phyloP scores from a whole-genome alignment of 1,140 invertebrate species.

The Probaryconus sp. region DNA sequence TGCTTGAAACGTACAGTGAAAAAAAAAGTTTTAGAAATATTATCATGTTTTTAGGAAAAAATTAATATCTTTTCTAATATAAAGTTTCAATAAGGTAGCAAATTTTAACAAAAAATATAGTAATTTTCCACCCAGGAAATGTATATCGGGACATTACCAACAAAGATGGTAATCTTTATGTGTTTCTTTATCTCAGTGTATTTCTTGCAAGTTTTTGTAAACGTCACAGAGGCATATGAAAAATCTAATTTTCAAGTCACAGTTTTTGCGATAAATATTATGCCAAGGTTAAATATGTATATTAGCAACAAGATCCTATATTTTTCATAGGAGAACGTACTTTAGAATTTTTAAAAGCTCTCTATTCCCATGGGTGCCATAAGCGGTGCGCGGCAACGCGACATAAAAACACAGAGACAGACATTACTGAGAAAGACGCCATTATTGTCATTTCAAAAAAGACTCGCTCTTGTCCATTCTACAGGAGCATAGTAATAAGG shows the following conservation, averaged over 20 bases:
- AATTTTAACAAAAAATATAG: too few species aligned
- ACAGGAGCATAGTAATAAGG: constrained; percentile 38
- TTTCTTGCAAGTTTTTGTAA: too few species aligned
- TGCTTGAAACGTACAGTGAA: too few species aligned
- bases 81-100: too few species aligned
- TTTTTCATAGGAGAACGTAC: constrained; percentile 16
- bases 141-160: too few species aligned
- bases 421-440: constrained; percentile 36
- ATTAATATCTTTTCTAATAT: too few species aligned
- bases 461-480: constrained; percentile 22
- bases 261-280: constrained; percentile 31
- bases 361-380: constrained; percentile 39
- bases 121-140: too few species aligned
- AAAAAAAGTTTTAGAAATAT: too few species aligned
- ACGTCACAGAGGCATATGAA: not conserved
- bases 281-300: constrained; percentile 37
- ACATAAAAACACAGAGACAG: constrained; percentile 46
- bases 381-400: constrained; percentile 38
- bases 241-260: constrained; percentile 8
- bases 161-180: too few species aligned
- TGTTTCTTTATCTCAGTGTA: too few species aligned
- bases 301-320: constrained; percentile 22
- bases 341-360: constrained; percentile 45
- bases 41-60: too few species aligned
- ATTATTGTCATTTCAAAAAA: constrained; percentile 48